Evolutionary conservation across 2,888 invertebrate genomes (phyloP), one percentile per base, ranked within the genome.

Genomic region (Clistopyga incitator): DNA sequence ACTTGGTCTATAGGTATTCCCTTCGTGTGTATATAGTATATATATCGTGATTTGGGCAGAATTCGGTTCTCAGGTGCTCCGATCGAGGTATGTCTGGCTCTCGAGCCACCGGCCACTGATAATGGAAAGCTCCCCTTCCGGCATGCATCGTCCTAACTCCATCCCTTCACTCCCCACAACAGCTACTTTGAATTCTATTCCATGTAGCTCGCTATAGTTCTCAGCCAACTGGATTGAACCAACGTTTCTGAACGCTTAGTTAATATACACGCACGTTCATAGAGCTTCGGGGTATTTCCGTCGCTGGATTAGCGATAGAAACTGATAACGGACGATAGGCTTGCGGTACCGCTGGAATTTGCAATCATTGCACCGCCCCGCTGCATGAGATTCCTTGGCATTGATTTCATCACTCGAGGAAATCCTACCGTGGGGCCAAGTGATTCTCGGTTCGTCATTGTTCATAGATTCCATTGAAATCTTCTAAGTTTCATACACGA

Each of bases 91-190:
- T 75, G 79, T 68, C 56, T 54, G 68, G 81, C 78, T 78, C 81
- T 74, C 78, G 78, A 61, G 78, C 81, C 84, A 65, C 67, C 59
- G 75, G 78, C 56, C 67, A 79, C 81, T 82, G 61, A 84, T 86
- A 88, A 89, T 87, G 85, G 85, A 86, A 88, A 87, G 87, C 86
- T 75, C 29, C 75, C 34, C 81, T 70, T 56, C 79, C 65, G 80
- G 72, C 82, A 71, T 80, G 61, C 68, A 54, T 67, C 54, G 23
- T 56, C 56, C 70, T 25, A 52, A 61, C 54, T 38, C 56, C 56
- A 20, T 61, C 59, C n/a, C 50, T 50, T 25, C 72, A 11, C 67
- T 45, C 52, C 54, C 47, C 71, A 50, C 74, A 42, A 59, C 61
- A 71, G 45, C 84, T 68, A 84, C 84, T 84, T 78, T 84, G 75